Evolutionary conservation across 2,888 invertebrate species (phyloP), one percentile per base, ranked within the genome.

Genomic region (Plusia festucae): DNA sequence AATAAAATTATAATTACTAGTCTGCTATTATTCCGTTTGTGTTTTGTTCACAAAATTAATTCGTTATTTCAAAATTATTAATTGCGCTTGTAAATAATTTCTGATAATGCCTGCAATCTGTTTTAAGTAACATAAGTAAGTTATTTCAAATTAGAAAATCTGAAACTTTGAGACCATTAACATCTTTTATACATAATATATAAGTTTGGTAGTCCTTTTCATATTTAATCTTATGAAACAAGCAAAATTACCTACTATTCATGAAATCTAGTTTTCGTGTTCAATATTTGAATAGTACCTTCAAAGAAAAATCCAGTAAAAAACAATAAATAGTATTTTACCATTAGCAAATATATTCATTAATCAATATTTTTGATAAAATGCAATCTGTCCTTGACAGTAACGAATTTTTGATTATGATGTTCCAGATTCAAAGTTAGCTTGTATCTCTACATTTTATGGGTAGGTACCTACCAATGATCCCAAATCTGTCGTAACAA

Each of bases 1-100:
- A 90, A 87, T 75, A 78, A 76, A 72, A 71, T 86, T 84, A 88
- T 85, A 88, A 89, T 90, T 88, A 87, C 82, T 79, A 82, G 73
- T 76, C 73, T 63, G 66, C 78, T 68, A 76, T 86, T 86, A 84
- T 88, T 87, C 77, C 76, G 81, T 85, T 85, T 80, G 75, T 85
- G 85, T 89, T 90, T 89, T 89, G 88, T 89, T 72, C 73, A 76
- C 55, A 53, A 82, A 80, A 68, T 76, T 77, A 77, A 79, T 82
- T 73, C 60, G 58, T 82, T 78, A 68, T 58, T 70, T 74, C 68
- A 70, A 73, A 71, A 74, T 76, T 74, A 73, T 82, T 79, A 77
- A 75, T 72, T 66, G 62, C 40, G 75, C 54, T 71, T 73, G 74
- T 73, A 72, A 58, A 76, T 78, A 52, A 63, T 73, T 53, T 60